Conservation (phyloP, 53 echinoderm and acorn worm species). For the Echinarachnius parma region DNA sequence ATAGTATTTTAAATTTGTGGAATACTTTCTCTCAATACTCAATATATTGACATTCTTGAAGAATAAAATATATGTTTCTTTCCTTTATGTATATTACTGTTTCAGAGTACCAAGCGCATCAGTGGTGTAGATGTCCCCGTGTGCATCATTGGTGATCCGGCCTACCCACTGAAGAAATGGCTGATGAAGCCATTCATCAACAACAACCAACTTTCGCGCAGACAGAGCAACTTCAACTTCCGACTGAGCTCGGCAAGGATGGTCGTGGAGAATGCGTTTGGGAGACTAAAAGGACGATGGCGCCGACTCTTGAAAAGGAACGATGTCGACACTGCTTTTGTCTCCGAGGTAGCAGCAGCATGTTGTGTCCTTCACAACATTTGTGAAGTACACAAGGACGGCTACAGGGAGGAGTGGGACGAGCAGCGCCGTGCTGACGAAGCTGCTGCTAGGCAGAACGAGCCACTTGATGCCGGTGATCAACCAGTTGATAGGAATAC, state of each 20-base stretch:
- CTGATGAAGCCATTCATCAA: slow-evolving; percentile 61
- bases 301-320: slow-evolving; percentile 47
- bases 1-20: background rate
- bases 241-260: slow-evolving; percentile 54
- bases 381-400: slow-evolving; percentile 38
- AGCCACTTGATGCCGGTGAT: too few species aligned
- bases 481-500: too few species aligned
- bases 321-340: slow-evolving; percentile 35
- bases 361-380: slow-evolving; percentile 73
- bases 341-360: slow-evolving; percentile 40
- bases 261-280: slow-evolving; percentile 64
- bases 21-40: background rate
- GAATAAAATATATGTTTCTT: background rate
- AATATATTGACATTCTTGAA: background rate
- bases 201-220: background rate
- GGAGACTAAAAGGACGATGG: slow-evolving; percentile 70
- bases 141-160: slow-evolving; percentile 57
- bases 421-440: background rate
- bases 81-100: background rate
- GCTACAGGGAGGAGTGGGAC: slow-evolving; percentile 5
- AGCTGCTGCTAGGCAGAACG: too few species aligned
- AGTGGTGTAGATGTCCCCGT: slow-evolving; percentile 52
- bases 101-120: slow-evolving; percentile 9
- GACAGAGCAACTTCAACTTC: slow-evolving; percentile 45
- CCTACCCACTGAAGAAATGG: slow-evolving; percentile 66